Evolutionary conservation across 2,797 vertebrate species (phyloP), one percentile per base, ranked within the genome.

Genomic region (Enteromius thamalakanensis): DNA sequence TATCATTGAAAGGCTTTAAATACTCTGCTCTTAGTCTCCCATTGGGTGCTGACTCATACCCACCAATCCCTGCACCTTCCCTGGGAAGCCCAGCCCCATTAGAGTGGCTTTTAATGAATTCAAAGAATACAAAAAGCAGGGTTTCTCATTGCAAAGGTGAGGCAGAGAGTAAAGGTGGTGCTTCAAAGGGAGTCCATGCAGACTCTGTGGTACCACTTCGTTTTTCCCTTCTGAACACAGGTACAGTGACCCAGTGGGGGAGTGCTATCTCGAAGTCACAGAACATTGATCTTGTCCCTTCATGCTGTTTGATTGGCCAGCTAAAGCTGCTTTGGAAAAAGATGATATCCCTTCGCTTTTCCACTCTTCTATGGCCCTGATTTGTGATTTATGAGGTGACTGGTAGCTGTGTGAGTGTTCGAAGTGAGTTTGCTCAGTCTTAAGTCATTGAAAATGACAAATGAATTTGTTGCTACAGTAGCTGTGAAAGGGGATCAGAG

Each of bases 391-490:
- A 68, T 62, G 82, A 90, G 88, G 62, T 65, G 79, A 90, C 77
- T 79, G 83, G 45, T 87, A 70, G 85, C 82, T 55, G 32, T 67
- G 65, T 42, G 58, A 40, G 65, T 68, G 62, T 81, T 75, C 77
- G 68, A 75, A 69, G 68, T 64, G 51, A 65, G 64, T 84, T 68
- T 84, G 32, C 70, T 70, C 40, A 72, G 86, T 89, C 89, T 88
- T 86, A 90, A 89, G 86, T 79, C 90, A 88, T 89, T 89, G 89
- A 88, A 91, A 91, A 92, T 91, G 88, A 93, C 91, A 91, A 90
- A 91, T 81, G 86, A 87, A 89, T 91, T 85, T 89, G 86, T 32
- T 26, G 26, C 60, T 26, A 26, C 26, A 26, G 26, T 17, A 64
- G 60, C 29, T 32, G 62, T 64, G 19, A 15, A 15, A 64, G 29